These are phyloP conservation scores for Brachionus plicatilis DNA, from an alignment of 1,140 invertebrate species.

Conservation along the genomic window DNA sequence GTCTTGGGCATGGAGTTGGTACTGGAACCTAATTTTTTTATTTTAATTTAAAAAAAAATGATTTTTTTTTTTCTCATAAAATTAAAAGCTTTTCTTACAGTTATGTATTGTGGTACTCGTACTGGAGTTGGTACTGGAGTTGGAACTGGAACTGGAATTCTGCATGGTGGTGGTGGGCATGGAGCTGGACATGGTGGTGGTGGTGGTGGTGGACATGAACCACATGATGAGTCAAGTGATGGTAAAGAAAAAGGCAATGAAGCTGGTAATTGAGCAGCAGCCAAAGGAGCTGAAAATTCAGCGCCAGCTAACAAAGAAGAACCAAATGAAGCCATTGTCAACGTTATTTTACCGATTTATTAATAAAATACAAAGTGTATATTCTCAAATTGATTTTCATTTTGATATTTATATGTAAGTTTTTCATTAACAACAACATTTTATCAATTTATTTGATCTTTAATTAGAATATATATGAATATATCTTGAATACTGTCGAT, in stretches of 20 bases:
- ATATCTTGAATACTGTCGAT: background rate
- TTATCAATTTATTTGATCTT: background rate
- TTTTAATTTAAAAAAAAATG: no score
- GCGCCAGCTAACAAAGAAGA: background rate
- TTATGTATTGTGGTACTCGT: background rate
- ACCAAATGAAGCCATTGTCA: background rate
- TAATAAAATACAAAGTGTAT: background rate
- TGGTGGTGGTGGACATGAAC: background rate
- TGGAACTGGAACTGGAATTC: background rate
- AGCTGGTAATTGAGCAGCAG: no score
- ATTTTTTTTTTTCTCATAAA: no score
- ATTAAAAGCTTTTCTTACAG: background rate
- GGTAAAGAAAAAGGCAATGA: background rate
- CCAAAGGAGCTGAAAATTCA: background rate
- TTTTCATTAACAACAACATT: background rate
- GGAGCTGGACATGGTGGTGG: background rate
- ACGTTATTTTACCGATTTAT: background rate
- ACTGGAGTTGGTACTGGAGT: background rate
- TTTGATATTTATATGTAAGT: background rate
- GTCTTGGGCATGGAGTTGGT: constrained; percentile 6
- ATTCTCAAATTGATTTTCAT: background rate
- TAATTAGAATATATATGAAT: background rate
- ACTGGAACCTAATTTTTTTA: background rate
- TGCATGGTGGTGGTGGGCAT: background rate
- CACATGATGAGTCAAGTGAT: background rate